phyloP scores from a whole-genome alignment of 2,113 vertebrate genomes.

The Xenus cinereus region DNA sequence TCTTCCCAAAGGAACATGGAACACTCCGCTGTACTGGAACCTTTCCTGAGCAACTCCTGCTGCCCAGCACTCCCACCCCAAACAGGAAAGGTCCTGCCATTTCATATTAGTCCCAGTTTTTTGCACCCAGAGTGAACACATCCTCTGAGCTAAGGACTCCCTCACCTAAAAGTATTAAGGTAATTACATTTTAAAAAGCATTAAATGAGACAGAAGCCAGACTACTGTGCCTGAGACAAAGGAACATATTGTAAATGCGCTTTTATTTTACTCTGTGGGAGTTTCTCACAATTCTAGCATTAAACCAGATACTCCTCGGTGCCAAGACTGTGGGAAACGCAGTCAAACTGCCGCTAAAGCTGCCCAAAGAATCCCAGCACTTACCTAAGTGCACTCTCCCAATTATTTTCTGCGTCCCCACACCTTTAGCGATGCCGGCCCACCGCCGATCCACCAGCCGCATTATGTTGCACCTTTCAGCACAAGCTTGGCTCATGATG shows the following conservation, averaged over 20 bases:
- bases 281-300: background rate
- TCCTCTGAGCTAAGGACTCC: background rate
- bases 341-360: background rate
- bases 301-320: background rate
- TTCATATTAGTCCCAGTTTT: background rate
- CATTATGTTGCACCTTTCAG: slow-evolving; percentile 98
- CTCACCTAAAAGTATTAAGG: background rate
- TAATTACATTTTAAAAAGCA: background rate
- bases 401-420: slow-evolving; percentile 98
- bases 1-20: background rate
- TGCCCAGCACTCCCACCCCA: background rate
- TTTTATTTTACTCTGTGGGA: background rate
- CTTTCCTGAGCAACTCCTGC: background rate
- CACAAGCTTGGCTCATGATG: slow-evolving; percentile 98
- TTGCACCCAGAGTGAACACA: background rate
- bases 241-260: background rate
- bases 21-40: background rate
- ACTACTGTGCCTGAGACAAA: background rate
- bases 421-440: slow-evolving; percentile 97
- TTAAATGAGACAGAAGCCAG: background rate
- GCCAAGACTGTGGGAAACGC: background rate
- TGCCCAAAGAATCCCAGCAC: background rate
- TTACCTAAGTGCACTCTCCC: slow-evolving; percentile 95
- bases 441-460: slow-evolving; percentile 95
- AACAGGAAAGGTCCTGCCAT: background rate